These are phyloP conservation scores for Buathra laborator DNA, from an alignment of 2,888 invertebrate species.

Conservation along the genomic window DNA sequence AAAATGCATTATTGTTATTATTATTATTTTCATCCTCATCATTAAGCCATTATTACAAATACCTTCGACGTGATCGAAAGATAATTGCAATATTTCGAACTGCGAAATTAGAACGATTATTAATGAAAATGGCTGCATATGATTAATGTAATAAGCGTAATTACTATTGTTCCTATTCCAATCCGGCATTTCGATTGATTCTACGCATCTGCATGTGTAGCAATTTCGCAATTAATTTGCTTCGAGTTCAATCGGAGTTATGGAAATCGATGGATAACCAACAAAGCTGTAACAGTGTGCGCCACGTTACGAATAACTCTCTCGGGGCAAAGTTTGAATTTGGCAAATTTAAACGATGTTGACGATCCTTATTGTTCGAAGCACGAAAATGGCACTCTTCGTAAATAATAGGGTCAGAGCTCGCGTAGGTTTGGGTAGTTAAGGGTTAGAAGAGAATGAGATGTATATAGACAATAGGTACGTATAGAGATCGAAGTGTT, in stretches of 20 bases:
- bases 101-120: too few species aligned
- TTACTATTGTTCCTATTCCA: too few species aligned
- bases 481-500: slow-evolving; percentile 24
- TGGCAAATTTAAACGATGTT: neutral
- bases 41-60: too few species aligned
- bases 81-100: too few species aligned
- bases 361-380: neutral
- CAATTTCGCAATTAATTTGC: neutral
- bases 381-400: neutral
- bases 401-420: neutral
- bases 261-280: neutral
- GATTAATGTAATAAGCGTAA: too few species aligned
- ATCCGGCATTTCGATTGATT: neutral
- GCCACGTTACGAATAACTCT: neutral
- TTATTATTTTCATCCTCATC: too few species aligned
- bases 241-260: slow-evolving; percentile 12
- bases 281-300: neutral
- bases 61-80: too few species aligned
- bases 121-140: too few species aligned
- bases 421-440: neutral
- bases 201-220: neutral
- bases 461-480: neutral
- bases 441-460: neutral
- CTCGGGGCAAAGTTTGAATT: neutral
- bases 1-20: neutral